Percentiles rank a stretch among this genome's conserved stretches.
phyloP scores from a whole-genome alignment of 2,797 vertebrate species.

The Manis crassicaudata region DNA sequence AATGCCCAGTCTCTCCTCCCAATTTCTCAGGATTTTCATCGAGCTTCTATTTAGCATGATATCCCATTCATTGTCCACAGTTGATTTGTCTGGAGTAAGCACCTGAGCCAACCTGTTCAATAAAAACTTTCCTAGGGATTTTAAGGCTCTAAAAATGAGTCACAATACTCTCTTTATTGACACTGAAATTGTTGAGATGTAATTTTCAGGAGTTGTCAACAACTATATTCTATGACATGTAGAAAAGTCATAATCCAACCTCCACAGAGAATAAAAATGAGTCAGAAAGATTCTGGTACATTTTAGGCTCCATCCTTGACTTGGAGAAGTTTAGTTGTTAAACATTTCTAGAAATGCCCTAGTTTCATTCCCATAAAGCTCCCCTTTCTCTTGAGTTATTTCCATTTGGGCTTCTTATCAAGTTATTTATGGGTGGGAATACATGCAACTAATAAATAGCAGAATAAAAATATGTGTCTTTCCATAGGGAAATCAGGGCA shows the following conservation, averaged over 20 bases:
- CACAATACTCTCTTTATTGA: neutral
- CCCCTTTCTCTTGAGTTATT: neutral
- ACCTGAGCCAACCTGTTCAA: neutral
- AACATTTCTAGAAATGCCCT: neutral
- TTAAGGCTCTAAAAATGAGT: neutral
- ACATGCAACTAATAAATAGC: neutral
- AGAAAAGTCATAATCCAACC: neutral
- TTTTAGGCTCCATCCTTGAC: neutral
- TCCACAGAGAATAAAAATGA: neutral
- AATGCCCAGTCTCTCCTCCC: neutral
- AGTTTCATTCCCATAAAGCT: neutral
- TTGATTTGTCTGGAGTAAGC: neutral
- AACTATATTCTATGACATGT: neutral
- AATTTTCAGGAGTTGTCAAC: conserved; percentile 33
- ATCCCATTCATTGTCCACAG: neutral
- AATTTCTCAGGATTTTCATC: neutral
- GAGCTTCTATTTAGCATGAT: neutral
- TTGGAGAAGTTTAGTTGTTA: conserved; percentile 2
- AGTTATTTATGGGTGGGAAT: neutral
- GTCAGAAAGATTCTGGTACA: neutral
- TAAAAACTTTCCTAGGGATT: neutral
- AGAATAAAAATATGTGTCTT: neutral
- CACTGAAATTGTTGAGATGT: neutral
- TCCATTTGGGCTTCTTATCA: neutral
- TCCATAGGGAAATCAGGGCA: neutral